Conservation (phyloP, 2,888 invertebrate genomes). For the Ophioninae sp. region DNA sequence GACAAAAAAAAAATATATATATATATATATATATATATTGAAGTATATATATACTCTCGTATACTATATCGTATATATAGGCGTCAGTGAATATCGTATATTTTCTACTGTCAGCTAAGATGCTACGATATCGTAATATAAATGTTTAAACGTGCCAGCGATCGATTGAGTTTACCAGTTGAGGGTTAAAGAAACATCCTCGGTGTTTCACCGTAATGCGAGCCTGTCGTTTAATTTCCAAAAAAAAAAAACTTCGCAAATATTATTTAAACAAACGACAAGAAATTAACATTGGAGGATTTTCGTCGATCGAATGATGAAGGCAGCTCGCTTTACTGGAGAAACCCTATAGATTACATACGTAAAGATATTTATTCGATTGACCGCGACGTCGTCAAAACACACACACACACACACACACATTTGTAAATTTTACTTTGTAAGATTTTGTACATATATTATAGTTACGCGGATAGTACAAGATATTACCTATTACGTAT, state of each 20-base stretch:
- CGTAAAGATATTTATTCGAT: conserved; percentile 74
- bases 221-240: conserved; percentile 37
- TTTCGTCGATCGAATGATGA: background rate
- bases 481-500: conserved; percentile 65
- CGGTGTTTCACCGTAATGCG: conserved; percentile 59
- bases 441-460: conserved; percentile 82
- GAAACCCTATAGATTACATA: conserved; percentile 58
- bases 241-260: conserved; percentile 47
- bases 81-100: conserved; percentile 62
- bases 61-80: conserved; percentile 54
- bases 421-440: conserved; percentile 81
- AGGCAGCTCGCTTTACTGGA: conserved; percentile 34
- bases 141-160: conserved; percentile 52
- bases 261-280: conserved; percentile 11
- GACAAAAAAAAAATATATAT: conserved; percentile 49
- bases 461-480: conserved; percentile 74
- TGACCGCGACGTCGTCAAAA: conserved; percentile 73
- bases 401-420: conserved; percentile 45
- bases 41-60: conserved; percentile 34
- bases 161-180: conserved; percentile 62
- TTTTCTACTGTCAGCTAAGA: conserved; percentile 65
- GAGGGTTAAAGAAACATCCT: conserved; percentile 64
- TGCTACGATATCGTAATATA: conserved; percentile 56
- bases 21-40: conserved; percentile 32
- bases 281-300: background rate